Percentiles rank a stretch among this genome's conserved stretches.
Conservation (phyloP, 2,113 vertebrate genomes). For the Alexandromys fortis region DNA sequence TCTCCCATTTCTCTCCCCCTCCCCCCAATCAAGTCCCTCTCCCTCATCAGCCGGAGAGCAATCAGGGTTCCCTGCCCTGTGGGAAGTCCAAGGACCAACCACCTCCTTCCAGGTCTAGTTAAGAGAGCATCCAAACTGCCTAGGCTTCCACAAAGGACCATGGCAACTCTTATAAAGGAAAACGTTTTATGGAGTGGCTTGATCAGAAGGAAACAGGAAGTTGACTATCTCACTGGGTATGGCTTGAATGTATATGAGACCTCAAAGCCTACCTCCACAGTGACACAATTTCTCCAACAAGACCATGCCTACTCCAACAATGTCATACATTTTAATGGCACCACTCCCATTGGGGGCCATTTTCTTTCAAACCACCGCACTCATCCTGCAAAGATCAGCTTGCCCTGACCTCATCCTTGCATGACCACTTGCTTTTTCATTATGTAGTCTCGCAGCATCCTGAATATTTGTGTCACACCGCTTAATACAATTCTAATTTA, state of each 20-base stretch:
- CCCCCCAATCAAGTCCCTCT: too few species aligned
- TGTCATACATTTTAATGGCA: neutral
- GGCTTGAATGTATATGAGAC: neutral
- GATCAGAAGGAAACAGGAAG: neutral
- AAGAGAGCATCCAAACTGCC: too few species aligned
- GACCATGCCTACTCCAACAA: neutral
- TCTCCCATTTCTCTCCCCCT: too few species aligned
- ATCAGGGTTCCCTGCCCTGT: too few species aligned
- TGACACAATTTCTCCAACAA: neutral
- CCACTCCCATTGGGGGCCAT: neutral
- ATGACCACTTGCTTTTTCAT: neutral
- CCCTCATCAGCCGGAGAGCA: too few species aligned
- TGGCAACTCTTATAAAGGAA: too few species aligned
- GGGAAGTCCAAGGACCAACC: too few species aligned
- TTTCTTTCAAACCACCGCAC: neutral
- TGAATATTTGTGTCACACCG: neutral
- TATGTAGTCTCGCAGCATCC: neutral
- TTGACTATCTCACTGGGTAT: neutral
- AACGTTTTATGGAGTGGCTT: too few species aligned
- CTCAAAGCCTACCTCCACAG: neutral
- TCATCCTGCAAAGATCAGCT: neutral
- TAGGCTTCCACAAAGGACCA: too few species aligned
- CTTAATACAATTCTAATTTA: constrained; percentile 11
- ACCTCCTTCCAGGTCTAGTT: too few species aligned
- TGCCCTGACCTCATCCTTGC: neutral